A percentile compares a stretch with the other conserved stretches of the same genome.
Evolutionary conservation across 1,140 invertebrate species (phyloP).

Genomic region (Aricia agestis): DNA sequence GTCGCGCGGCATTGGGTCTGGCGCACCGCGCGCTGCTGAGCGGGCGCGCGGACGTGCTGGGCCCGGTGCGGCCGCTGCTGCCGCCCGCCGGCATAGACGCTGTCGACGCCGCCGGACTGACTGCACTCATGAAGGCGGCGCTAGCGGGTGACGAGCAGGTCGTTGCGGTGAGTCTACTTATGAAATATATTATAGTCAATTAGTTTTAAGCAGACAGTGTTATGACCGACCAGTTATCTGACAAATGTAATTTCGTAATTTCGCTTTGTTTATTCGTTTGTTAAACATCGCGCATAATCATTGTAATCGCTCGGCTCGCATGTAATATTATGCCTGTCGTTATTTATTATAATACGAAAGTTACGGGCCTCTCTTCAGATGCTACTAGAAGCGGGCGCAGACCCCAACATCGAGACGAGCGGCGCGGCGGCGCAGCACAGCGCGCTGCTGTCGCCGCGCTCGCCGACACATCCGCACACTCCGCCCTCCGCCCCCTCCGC

Average conservation of each 20-base stretch:
- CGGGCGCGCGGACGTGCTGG: slow-evolving; percentile 85
- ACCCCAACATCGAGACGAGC: slow-evolving; percentile 84
- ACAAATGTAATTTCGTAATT: too few species aligned
- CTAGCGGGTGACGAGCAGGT: slow-evolving; percentile 87
- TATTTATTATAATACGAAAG: too few species aligned
- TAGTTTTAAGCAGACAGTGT: too few species aligned
- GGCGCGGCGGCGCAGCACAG: slow-evolving; percentile 63
- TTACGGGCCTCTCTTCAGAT: slow-evolving; percentile 54
- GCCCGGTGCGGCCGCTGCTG: slow-evolving; percentile 85
- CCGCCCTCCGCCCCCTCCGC: slow-evolving; percentile 19
- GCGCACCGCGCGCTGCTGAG: slow-evolving; percentile 88
- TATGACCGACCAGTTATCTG: too few species aligned
- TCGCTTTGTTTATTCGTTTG: too few species aligned
- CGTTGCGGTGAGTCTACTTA: slow-evolving; percentile 72
- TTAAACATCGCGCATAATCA: too few species aligned
- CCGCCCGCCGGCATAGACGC: slow-evolving; percentile 85
- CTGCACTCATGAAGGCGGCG: slow-evolving; percentile 88
- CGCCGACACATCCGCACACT: slow-evolving; percentile 85
- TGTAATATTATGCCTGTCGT: too few species aligned
- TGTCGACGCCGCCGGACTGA: slow-evolving; percentile 86
- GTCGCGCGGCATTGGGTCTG: slow-evolving; percentile 82
- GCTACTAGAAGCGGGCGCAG: slow-evolving; percentile 86
- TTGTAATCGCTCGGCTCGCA: too few species aligned
- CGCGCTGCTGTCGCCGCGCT: slow-evolving; percentile 57
- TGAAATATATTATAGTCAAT: too few species aligned